Base-by-base conservation (phyloP, 2,113 vertebrate genomes). In the Hyperopisus bebe region DNA sequence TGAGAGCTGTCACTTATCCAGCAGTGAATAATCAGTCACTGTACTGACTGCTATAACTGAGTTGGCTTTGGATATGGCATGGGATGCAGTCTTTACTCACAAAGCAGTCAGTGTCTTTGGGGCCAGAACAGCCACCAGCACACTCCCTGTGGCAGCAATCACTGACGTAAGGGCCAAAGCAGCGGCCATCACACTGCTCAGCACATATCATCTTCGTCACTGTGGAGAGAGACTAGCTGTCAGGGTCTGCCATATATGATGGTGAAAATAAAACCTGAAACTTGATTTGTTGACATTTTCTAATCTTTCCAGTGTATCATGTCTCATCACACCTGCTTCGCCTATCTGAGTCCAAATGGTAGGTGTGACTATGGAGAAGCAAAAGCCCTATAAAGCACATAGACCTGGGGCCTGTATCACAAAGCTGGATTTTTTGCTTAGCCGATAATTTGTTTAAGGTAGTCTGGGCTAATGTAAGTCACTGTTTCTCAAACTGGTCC, bases 101-200 rank as follows among this genome's bases (percentile, higher is more conserved):
- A 92, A 99, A 99, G 94, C 98, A 99, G 92, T 99, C 98, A 0
- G 98, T 98, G 95, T 99, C 98, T 93, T 99, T 99, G 0, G 98
- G 98, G 92, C 98, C 98, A 0, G 95, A 97, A 93, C 98, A 99
- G 92, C 98, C 98, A 70, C 98, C 98, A 3, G 98, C 98, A 86
- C 98, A 99, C 92, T 99, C 98, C 31, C 97, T 96, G 92, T 99
- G 98, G 94, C 98, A 99, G 95, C 98, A 99, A 94, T 99, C 97
- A 1, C 98, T 99, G 92, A 99, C 98, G 0, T 97, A 99, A 88
- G 98, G 97, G 4, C 98, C 98, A 0, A 98, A 99, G 94, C 98
- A 99, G 66, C 98, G 97, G 1, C 97, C 98, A 1, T 99, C 98
- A 74, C 98, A 99, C 93, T 99, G 98, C 91, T 99, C 98, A 0